Percentiles rank a stretch among this genome's conserved stretches.
Evolutionary conservation across 37 sponge, comb jelly and placozoan genomes (phyloP).

Genomic region (Beroe forskalii): DNA sequence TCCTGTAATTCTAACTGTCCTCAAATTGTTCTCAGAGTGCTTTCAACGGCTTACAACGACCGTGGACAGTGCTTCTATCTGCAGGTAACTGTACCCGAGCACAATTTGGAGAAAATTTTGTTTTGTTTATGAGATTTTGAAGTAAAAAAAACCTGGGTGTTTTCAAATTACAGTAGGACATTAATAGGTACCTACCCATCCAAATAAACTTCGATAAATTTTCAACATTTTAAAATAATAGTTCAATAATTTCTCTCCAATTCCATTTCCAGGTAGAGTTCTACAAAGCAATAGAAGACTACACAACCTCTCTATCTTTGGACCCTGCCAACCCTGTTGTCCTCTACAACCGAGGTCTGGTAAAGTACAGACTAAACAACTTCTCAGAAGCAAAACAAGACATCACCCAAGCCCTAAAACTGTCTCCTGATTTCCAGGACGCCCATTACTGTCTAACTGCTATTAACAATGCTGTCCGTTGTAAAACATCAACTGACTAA

Average conservation of each 20-base stretch:
- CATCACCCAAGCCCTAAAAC: conserved; percentile 2
- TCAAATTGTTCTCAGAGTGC: too few relatives aligned
- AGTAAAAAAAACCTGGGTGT: too few relatives aligned
- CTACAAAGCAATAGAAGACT: conserved; percentile 55
- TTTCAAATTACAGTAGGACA: too few relatives aligned
- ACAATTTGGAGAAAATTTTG: too few relatives aligned
- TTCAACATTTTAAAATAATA: too few relatives aligned
- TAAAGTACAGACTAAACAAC: conserved; percentile 26
- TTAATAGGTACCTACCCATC: too few relatives aligned
- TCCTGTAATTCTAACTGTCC: too few relatives aligned
- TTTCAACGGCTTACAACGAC: conserved; percentile 39
- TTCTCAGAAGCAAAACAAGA: background rate
- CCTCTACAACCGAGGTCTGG: conserved; percentile 45
- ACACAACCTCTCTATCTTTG: background rate
- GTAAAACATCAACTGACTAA: conserved; percentile 1
- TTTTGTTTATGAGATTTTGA: too few relatives aligned
- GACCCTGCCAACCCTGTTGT: background rate
- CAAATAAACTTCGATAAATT: too few relatives aligned
- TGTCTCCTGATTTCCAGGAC: conserved; percentile 52
- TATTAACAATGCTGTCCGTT: conserved; percentile 46
- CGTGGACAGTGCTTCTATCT: conserved; percentile 54
- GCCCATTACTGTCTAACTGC: background rate
- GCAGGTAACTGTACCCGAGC: background rate
- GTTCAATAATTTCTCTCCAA: too few relatives aligned
- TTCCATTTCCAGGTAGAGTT: conserved; percentile 19